A percentile compares a stretch with the other conserved stretches of the same genome.
These are phyloP conservation scores for Marcusenius ussheri DNA, from an alignment of 2,113 vertebrate genomes.

Conservation along the genomic window DNA sequence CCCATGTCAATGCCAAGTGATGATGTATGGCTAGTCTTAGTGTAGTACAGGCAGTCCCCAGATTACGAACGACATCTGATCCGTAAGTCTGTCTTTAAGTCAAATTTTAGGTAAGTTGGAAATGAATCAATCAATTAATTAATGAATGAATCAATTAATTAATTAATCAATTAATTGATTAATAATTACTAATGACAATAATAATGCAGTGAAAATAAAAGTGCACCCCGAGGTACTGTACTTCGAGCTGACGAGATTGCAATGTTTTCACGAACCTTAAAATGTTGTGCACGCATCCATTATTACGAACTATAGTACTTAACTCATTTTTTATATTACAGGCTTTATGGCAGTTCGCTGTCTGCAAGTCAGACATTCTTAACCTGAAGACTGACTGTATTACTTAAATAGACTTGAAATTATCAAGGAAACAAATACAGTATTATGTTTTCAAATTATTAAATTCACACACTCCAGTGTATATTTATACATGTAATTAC, in stretches of 20 bases:
- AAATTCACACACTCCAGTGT: not conserved
- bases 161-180: no score
- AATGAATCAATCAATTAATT: not conserved
- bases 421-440: not conserved
- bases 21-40: not conserved
- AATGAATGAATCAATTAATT: not conserved
- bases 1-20: not conserved
- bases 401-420: not conserved
- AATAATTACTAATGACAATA: not conserved
- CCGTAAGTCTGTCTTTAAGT: not conserved
- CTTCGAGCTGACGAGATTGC: not conserved
- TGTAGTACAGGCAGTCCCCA: not conserved
- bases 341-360: not conserved
- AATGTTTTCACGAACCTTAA: not conserved
- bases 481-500: not conserved
- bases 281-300: not conserved
- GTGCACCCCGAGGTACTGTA: not conserved
- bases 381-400: not conserved
- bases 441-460: not conserved
- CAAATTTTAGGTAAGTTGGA: not conserved
- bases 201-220: not conserved
- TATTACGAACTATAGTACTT: not conserved
- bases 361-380: not conserved
- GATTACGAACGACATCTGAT: not conserved
- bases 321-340: not conserved